A percentile compares a stretch with the other conserved stretches of the same genome.
Conservation (phyloP, 2,888 invertebrate genomes). For the Hydroisotoma schaefferi region DNA sequence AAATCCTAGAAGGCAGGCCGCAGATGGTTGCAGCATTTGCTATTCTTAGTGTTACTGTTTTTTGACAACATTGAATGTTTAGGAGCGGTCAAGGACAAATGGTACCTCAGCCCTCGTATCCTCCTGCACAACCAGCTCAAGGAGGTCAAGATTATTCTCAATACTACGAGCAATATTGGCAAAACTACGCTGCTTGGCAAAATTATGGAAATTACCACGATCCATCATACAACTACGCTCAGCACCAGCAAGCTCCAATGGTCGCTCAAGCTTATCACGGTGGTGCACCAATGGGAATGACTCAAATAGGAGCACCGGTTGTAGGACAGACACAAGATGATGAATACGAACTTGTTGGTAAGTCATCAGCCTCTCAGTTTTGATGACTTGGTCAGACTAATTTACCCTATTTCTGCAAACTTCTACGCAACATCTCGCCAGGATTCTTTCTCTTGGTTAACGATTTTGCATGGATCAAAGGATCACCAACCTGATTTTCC, state of each 20-base stretch:
- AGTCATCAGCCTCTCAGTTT: constrained; percentile 27
- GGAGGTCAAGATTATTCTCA: constrained; percentile 44
- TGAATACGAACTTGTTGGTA: constrained; percentile 49
- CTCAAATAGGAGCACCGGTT: constrained; percentile 31
- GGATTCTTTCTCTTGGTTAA: constrained; percentile 10
- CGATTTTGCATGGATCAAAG: constrained; percentile 3
- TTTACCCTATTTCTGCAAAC: neutral
- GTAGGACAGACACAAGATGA: constrained; percentile 44
- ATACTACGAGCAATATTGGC: constrained; percentile 64
- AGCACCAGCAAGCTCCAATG: constrained; percentile 41
- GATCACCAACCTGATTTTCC: neutral
- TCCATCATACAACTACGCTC: constrained; percentile 44
- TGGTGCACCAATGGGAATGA: constrained; percentile 39
- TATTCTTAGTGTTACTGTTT: neutral
- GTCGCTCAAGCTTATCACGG: constrained; percentile 36
- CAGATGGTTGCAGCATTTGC: neutral
- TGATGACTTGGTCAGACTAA: neutral
- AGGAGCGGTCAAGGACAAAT: constrained; percentile 47
- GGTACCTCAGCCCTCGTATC: constrained; percentile 22
- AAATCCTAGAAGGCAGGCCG: neutral
- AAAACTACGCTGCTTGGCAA: constrained; percentile 80
- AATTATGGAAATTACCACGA: constrained; percentile 49
- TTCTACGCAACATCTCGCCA: neutral
- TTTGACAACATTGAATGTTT: neutral
- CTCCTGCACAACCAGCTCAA: constrained; percentile 15